Evolutionary conservation across 1,140 invertebrate genomes (phyloP), one percentile per base, ranked within the genome.

Genomic region (Drosophila repletoides): DNA sequence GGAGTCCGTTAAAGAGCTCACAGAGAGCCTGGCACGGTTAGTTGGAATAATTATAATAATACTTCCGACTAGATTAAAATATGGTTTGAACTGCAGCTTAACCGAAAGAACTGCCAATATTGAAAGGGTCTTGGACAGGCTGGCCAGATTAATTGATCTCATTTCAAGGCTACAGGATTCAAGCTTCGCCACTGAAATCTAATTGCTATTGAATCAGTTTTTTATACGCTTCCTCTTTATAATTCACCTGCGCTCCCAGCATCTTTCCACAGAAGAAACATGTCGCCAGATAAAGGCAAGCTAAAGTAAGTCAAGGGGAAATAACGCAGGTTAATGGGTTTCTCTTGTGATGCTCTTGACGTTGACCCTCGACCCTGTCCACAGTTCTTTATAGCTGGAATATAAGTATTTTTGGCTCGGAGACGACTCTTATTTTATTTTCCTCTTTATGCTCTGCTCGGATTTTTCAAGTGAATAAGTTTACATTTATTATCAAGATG

Each of bases 251-350:
- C n/a, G n/a, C n/a, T n/a, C n/a, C n/a, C n/a, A n/a, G n/a, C n/a
- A n/a, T n/a, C n/a, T n/a, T 10, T 2, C 17, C 1, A 9, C 3
- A 0, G 3, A 40, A 1, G 5, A 17, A 6, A 0, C 36, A 17
- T 63, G 4, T 49, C 22, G 46, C 17, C 22, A 74, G 61, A 79
- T 59, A 83, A 71, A 64, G 14, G 29, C 14, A 12, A 48, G 55
- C 46, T 12, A 65, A 72, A 65, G 21, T 65, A 52, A 79, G 33
- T 72, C 45, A 63, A 72, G 66, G 63, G 40, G 24, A 84, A 84
- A 58, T 36, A 46, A 41, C 75, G 43, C 66, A 86, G 72, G 71
- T 86, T 84, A 84, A 84, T 84, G 80, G 80, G 86, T 79, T 84
- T 84, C 48, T 79, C 80, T 84, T 84, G 80, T 86, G 80, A 65